Evolutionary conservation across 2,113 vertebrate genomes (phyloP), one percentile per base, ranked within the genome.

Genomic region (Hippocampus comes): DNA sequence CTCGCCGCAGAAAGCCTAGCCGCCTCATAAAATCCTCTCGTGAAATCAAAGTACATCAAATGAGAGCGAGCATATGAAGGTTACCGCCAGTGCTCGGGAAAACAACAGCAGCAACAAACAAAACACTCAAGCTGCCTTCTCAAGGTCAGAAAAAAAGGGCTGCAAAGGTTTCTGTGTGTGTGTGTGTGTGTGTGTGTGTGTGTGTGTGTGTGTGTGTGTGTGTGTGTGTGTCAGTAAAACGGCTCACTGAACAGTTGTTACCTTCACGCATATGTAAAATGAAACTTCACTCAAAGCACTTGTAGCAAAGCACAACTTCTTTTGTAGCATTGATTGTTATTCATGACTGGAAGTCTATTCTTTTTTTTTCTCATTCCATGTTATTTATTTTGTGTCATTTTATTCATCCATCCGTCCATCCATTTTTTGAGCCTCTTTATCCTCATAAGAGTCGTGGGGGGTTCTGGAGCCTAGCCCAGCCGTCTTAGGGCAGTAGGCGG

Each of bases 1-100:
- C 69, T 55, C 57, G 69, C 79, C 60, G 69, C 74, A 60, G 56
- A 38, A 55, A 57, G 61, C 63, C 9, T 66, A 67, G 63, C 65
- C 63, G 43, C 75, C 77, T 72, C 84, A 84, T 78, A 66, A 79
- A 84, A 68, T 74, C 71, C 65, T 78, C 73, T 53, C 38, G 67
- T 81, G 70, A 81, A 86, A 83, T 64, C 67, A 67, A 73, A 81
- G 67, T 23, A 23, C 64, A 48, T 66, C 64, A 46, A 46, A 67
- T 34, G 68, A 56, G 38, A 75, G 72, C 69, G 42, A 48, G 23
- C 23, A 5, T 27, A 66, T 66, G 20, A 25, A 18, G 23, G 64
- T 66, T 48, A 27, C 23, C 23, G 15, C 43, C 14, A 48, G 14
- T 48, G 15, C 43, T 48, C 23, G 64, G 59, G 25, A 61, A 61